These are phyloP conservation scores for Pseudomyrmex gracilis DNA, from an alignment of 1,140 invertebrate genomes.

Conservation along the genomic window DNA sequence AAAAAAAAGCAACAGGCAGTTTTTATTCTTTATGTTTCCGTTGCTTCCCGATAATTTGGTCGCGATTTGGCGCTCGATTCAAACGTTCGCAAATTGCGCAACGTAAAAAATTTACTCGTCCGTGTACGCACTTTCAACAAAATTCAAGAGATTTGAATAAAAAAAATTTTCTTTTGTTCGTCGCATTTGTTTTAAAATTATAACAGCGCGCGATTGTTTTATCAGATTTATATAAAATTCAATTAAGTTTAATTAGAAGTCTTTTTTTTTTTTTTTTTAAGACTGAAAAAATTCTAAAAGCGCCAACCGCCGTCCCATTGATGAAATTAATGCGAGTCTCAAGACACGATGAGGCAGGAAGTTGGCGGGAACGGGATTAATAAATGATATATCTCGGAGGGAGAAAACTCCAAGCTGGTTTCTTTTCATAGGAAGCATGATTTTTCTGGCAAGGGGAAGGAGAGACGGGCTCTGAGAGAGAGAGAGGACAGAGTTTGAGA, in stretches of 20 bases:
- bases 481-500: constrained; percentile 48
- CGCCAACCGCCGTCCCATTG: constrained; percentile 10
- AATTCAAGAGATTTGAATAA: background rate
- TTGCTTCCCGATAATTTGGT: constrained; percentile 13
- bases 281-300: background rate
- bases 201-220: background rate
- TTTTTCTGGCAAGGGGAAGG: constrained; percentile 61
- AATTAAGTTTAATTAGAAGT: constrained; percentile 35
- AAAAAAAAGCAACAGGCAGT: constrained; percentile 13
- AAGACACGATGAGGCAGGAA: background rate
- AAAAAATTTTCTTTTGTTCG: background rate
- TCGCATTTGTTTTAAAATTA: constrained; percentile 7
- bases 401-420: constrained; percentile 37
- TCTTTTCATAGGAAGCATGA: constrained; percentile 70
- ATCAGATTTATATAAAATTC: constrained; percentile 2
- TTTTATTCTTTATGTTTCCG: constrained; percentile 6
- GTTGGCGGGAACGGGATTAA: constrained; percentile 71
- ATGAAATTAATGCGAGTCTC: constrained; percentile 42
- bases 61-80: background rate
- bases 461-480: background rate
- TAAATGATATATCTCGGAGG: constrained; percentile 71
- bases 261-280: too few relatives aligned
- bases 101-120: background rate
- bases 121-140: background rate
- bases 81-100: background rate